Conservation (phyloP, 2,888 invertebrate species). For the Melanotus villosus region DNA sequence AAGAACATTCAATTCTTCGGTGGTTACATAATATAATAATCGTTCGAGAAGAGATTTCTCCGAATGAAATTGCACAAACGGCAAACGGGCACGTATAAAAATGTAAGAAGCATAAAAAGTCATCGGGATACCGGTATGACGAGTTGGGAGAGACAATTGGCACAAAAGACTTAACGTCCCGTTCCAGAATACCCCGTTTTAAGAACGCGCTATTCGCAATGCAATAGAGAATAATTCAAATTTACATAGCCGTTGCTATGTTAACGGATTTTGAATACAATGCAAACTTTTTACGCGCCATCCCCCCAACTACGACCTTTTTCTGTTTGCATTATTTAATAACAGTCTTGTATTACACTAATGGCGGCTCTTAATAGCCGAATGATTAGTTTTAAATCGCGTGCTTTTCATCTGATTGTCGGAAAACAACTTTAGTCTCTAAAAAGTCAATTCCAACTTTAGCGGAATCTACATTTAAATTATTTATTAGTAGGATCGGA, state of each 20-base stretch:
- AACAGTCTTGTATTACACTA: constrained; percentile 49
- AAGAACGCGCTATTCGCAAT: constrained; percentile 49
- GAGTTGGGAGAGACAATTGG: constrained; percentile 51
- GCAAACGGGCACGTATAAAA: constrained; percentile 13
- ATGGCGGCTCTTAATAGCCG: constrained; percentile 48
- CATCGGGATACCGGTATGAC: constrained; percentile 52
- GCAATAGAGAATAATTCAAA: constrained; percentile 36
- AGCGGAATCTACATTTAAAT: constrained; percentile 32
- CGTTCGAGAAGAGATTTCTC: no score
- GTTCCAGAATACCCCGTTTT: constrained; percentile 49
- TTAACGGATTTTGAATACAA: constrained; percentile 53
- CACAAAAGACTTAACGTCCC: constrained; percentile 51
- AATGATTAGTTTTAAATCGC: constrained; percentile 50
- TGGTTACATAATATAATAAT: constrained; percentile 17
- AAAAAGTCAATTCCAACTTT: constrained; percentile 41
- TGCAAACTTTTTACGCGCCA: constrained; percentile 50
- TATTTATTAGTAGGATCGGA: constrained; percentile 30
- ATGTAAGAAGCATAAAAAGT: constrained; percentile 46
- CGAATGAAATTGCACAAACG: constrained; percentile 44
- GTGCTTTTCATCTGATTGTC: constrained; percentile 48
- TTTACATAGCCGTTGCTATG: constrained; percentile 52
- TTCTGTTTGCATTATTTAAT: constrained; percentile 49
- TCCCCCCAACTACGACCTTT: constrained; percentile 24
- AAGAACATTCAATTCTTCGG: constrained; percentile 12
- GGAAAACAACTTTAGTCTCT: constrained; percentile 36